Percentiles rank a stretch among this genome's conserved stretches.
These are phyloP conservation scores for Callitettix versicolor DNA, from an alignment of 1,140 invertebrate species.

Conservation along the genomic window DNA sequence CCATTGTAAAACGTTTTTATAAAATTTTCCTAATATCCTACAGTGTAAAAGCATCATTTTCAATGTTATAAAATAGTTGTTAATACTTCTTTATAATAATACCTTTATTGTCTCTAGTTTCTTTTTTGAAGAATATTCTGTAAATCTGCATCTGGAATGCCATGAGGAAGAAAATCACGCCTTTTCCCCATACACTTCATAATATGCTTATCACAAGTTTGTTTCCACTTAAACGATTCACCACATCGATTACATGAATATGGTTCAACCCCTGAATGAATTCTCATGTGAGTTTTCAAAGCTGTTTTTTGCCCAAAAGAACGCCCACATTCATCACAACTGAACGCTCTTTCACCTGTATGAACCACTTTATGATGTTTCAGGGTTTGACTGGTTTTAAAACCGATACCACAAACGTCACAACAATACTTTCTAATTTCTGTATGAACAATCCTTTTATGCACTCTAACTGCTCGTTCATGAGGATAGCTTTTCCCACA, in stretches of 20 bases:
- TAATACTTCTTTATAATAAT: no score
- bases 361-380: conserved; percentile 30
- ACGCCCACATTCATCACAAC: conserved; percentile 35
- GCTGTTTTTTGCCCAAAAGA: conserved; percentile 36
- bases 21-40: no score
- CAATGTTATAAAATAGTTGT: no score
- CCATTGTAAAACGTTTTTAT: no score
- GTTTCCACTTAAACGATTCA: conserved; percentile 37
- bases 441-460: not conserved
- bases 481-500: conserved; percentile 17
- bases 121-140: no score
- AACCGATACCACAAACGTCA: conserved; percentile 17
- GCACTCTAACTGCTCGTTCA: conserved; percentile 2
- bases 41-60: no score
- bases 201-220: conserved; percentile 12
- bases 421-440: conserved; percentile 8
- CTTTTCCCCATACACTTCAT: not conserved
- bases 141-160: no score
- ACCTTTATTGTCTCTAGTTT: no score
- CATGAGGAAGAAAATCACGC: not conserved
- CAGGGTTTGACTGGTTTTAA: conserved; percentile 16
- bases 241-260: conserved; percentile 33
- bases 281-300: conserved; percentile 32
- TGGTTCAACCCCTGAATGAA: conserved; percentile 31
- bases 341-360: conserved; percentile 29